A percentile compares a stretch with the other conserved stretches of the same genome.
These are phyloP conservation scores for Intellagama lesueurii DNA, from an alignment of 2,797 vertebrate species.

Conservation along the genomic window DNA sequence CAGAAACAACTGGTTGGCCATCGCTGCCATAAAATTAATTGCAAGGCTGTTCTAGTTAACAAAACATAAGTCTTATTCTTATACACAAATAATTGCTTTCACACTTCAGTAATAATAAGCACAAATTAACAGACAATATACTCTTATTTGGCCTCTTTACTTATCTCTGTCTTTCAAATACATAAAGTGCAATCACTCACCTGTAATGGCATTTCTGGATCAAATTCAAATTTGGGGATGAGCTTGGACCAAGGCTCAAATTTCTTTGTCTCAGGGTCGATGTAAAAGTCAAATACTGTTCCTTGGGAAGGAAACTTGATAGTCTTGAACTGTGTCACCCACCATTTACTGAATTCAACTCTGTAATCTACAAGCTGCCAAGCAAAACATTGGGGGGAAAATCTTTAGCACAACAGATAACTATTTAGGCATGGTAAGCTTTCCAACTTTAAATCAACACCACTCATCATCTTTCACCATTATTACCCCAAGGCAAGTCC, in stretches of 20 bases:
- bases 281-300: conserved; percentile 94
- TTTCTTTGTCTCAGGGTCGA: conserved; percentile 91
- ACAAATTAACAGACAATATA: neutral
- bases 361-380: conserved; percentile 90
- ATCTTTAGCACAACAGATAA: conserved; percentile 1
- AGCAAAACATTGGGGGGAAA: conserved; percentile 42
- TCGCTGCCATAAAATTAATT: neutral
- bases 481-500: too few species aligned
- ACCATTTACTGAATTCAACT: conserved; percentile 98
- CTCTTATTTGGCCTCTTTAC: neutral
- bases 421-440: neutral
- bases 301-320: conserved; percentile 96
- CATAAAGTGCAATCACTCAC: conserved; percentile 69
- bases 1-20: neutral
- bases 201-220: conserved; percentile 90
- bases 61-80: neutral
- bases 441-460: neutral
- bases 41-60: neutral
- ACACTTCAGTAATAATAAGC: neutral
- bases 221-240: conserved; percentile 89
- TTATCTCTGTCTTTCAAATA: neutral
- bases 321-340: conserved; percentile 92
- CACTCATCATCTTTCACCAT: too few species aligned
- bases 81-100: neutral
- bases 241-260: conserved; percentile 95